Conservation (phyloP, 1,140 invertebrate genomes). For the Aporrectodea caliginosa region DNA sequence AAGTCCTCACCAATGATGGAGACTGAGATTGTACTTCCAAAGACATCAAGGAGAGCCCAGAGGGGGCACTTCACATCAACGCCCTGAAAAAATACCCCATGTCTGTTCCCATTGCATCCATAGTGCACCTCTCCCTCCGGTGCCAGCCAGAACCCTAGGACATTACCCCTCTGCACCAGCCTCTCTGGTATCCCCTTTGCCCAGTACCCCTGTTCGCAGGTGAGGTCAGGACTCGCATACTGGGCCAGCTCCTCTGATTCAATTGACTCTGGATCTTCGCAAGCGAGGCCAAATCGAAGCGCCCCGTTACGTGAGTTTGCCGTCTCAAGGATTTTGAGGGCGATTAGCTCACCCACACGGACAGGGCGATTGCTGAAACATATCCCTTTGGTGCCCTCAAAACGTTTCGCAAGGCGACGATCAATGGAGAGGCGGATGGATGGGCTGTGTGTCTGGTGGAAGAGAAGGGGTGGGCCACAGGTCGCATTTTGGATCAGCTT, state of each 20-base stretch:
- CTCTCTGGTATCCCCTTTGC: not conserved
- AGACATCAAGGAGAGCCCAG: not conserved
- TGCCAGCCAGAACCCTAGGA: not conserved
- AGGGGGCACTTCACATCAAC: not conserved
- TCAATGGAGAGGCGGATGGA: not conserved
- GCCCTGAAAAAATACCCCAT: not conserved
- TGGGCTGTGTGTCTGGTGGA: not conserved
- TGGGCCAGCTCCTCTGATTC: not conserved
- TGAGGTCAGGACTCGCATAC: not conserved
- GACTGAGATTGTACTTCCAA: not conserved
- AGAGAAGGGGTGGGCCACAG: not conserved
- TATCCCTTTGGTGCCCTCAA: not conserved
- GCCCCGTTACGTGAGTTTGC: not conserved
- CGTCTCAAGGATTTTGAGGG: not conserved
- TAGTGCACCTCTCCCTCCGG: not conserved
- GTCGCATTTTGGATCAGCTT: not conserved
- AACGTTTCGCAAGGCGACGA: not conserved
- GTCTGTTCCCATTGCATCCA: not conserved
- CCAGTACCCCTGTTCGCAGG: not conserved
- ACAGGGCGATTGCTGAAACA: not conserved
- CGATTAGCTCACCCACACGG: not conserved
- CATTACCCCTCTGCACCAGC: not conserved
- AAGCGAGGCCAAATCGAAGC: not conserved
- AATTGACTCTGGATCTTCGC: not conserved
- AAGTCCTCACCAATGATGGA: not conserved